Base-by-base conservation (phyloP, 2,888 invertebrate species). In the Sinhomidia bicolor region DNA sequence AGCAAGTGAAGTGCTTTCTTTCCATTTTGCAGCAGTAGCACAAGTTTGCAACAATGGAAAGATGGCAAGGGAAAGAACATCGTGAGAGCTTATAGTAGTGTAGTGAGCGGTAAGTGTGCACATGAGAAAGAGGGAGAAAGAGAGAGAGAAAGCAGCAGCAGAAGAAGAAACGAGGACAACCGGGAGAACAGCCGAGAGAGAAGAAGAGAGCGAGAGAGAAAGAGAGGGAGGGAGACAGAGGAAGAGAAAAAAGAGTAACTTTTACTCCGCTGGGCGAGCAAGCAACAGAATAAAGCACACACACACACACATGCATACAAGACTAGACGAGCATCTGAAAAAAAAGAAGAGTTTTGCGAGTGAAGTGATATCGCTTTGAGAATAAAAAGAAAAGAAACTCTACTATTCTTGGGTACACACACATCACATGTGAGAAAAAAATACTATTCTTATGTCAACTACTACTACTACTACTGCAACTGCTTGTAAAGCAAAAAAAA, bases 111-210 rank as follows among this genome's bases (percentile, higher is more conserved):
- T n/a, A n/a, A n/a, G n/a, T n/a, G n/a, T n/a, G n/a, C n/a, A n/a
- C n/a, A n/a, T n/a, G n/a, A n/a, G n/a, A n/a, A n/a, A n/a, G 36
- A 20, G 57, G 84, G 51, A 85, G 62, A 68, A 14, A 26, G 14
- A 65, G 85, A 78, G 47, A 47, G 20, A 62, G 47, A 78, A 23
- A 76, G 51, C 4, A 41, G 14, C 9, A 82, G 36, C 20, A 51
- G 17, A 60, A 54, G 54, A 79, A 79, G n/a, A 88, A 88, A 88
- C 88, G 88, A 88, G 88, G 88, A 79, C 88, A 88, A 88, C 88
- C 88, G 88, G 88, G 88, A 57, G 68, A 84, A 14, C 71, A 79
- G 88, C 88, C 88, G 88, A 88, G 60, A 83, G 76, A 74, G 54
- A 62, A 51, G 57, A 74, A 60, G 41, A 36, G 54, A 81, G 47